A percentile compares a stretch with the other conserved stretches of the same genome.
Conservation (phyloP, 2,113 vertebrate genomes). For the Oceanodroma tethys region DNA sequence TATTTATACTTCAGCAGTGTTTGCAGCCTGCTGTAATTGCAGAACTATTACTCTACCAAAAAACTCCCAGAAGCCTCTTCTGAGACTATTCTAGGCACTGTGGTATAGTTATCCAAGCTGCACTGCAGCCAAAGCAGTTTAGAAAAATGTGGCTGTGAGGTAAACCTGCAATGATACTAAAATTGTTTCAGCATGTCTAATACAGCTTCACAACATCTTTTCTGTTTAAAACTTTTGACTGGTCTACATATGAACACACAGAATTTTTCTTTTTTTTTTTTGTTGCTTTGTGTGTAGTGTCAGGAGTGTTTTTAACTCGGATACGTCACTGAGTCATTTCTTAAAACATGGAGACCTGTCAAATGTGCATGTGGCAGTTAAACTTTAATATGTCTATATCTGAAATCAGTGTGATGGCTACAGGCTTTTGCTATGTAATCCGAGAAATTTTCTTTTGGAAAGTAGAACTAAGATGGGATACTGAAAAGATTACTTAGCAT, state of each 20-base stretch:
- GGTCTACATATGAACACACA: fast-evolving
- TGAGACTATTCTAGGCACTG: not conserved
- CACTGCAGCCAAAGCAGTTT: not conserved
- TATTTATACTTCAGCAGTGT: not conserved
- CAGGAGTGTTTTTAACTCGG: not conserved
- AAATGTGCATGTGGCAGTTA: not conserved
- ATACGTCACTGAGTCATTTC: not conserved
- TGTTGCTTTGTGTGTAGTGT: not conserved
- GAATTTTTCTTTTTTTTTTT: not conserved
- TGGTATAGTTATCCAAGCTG: not conserved
- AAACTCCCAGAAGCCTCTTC: not conserved
- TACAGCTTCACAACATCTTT: not conserved
- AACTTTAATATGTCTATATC: not conserved
- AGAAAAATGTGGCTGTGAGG: not conserved
- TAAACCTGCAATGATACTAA: not conserved
- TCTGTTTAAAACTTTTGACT: not conserved
- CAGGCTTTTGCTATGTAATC: not conserved
- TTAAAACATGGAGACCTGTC: not conserved
- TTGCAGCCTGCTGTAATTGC: not conserved
- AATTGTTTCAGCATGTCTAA: not conserved
- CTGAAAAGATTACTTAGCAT: not conserved
- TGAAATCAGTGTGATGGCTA: not conserved
- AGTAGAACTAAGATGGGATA: not conserved
- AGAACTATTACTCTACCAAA: not conserved
- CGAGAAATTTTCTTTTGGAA: not conserved